These are phyloP conservation scores for Lytechinus variegatus DNA, from an alignment of 35 echinoderm and acorn worm species.

Conservation along the genomic window DNA sequence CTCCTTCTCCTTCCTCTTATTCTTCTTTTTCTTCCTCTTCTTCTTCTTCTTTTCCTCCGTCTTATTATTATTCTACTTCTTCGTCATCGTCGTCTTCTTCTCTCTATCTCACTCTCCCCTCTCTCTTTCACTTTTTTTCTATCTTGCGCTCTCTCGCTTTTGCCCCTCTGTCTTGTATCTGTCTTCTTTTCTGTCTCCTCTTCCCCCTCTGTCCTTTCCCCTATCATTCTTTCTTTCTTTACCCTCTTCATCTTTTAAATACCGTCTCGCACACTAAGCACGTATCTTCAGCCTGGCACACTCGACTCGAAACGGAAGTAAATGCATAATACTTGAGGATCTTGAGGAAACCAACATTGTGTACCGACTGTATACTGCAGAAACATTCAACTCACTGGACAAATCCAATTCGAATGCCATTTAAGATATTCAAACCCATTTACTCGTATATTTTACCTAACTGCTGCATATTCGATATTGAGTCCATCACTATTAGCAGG, in stretches of 20 bases:
- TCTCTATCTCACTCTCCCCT: not conserved
- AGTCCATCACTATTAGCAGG: too few relatives aligned
- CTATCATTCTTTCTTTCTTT: too few relatives aligned
- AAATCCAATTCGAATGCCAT: not conserved
- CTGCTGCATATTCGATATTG: not conserved
- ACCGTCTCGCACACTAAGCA: not conserved
- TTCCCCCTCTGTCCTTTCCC: not conserved
- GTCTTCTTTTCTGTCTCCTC: not conserved
- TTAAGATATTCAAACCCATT: not conserved
- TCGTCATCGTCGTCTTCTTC: too few relatives aligned
- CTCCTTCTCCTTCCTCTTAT: not conserved
- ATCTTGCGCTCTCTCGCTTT: not conserved
- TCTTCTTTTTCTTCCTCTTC: not conserved
- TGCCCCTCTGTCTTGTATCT: not conserved
- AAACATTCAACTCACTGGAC: not conserved
- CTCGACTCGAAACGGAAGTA: conserved; percentile 1
- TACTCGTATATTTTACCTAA: not conserved
- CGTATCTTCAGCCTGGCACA: not conserved
- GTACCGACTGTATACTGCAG: not conserved
- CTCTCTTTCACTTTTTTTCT: not conserved
- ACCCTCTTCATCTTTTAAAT: too few relatives aligned
- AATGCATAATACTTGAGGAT: conserved; percentile 13
- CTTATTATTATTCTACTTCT: too few relatives aligned
- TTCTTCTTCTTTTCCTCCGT: not conserved
- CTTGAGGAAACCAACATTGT: not conserved